phyloP scores from a whole-genome alignment of 1,140 invertebrate genomes.

The Drosophila auraria region DNA sequence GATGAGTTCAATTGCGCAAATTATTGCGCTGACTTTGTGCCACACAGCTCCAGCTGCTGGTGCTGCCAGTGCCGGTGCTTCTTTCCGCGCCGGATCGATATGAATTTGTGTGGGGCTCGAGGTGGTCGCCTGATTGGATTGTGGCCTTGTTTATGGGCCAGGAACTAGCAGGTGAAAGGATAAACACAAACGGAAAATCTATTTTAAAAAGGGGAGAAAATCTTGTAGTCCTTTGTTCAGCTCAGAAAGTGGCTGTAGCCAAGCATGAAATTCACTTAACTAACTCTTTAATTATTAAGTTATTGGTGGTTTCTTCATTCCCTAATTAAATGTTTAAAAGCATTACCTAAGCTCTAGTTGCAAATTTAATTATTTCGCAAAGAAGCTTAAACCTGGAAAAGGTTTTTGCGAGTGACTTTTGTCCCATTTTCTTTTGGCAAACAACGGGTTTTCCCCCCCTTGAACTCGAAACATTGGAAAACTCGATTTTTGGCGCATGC shows the following conservation, averaged over 20 bases:
- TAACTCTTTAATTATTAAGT: neutral
- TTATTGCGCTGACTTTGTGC: slow-evolving; percentile 71
- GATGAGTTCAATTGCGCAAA: slow-evolving; percentile 81
- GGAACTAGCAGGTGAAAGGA: slow-evolving; percentile 25
- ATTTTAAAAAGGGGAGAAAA: neutral
- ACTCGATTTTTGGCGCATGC: slow-evolving; percentile 76
- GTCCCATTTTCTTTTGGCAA: slow-evolving; percentile 36
- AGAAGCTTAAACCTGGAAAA: neutral
- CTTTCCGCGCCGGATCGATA: slow-evolving; percentile 22
- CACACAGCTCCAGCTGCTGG: slow-evolving; percentile 21
- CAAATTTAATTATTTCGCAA: neutral
- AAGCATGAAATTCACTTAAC: slow-evolving; percentile 1
- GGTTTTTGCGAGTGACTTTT: slow-evolving; percentile 4
- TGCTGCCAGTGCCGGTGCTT: slow-evolving; percentile 23
- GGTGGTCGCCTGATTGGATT: slow-evolving; percentile 29
- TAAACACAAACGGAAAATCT: slow-evolving; percentile 2
- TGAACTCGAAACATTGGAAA: slow-evolving; percentile 50
- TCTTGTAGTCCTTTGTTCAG: neutral
- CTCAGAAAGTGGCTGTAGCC: neutral
- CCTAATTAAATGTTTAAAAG: neutral
- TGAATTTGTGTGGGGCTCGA: slow-evolving; percentile 14
- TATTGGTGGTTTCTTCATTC: neutral
- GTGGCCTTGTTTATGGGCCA: slow-evolving; percentile 23
- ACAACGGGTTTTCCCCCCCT: slow-evolving; percentile 58
- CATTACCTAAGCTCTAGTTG: too few relatives aligned